Evolutionary conservation across 1,140 invertebrate genomes (phyloP).

Genomic region (Linepithema humile): DNA sequence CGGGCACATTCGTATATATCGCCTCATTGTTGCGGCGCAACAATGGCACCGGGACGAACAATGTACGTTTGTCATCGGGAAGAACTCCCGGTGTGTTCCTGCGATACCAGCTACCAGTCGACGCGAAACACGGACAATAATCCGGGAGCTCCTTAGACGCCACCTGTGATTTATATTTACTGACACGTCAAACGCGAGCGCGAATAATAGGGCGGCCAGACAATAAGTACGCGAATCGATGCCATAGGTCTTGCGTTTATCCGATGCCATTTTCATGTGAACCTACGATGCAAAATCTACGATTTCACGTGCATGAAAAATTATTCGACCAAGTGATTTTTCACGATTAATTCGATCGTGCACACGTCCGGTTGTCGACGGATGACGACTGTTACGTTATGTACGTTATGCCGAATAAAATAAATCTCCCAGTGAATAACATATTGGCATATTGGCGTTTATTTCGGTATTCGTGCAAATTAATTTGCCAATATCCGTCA

Average conservation of each 20-base stretch:
- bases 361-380: too few species aligned
- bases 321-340: too few species aligned
- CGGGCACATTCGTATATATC: constrained; percentile 46
- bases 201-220: constrained; percentile 31
- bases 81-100: constrained; percentile 45
- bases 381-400: too few species aligned
- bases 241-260: constrained; percentile 4
- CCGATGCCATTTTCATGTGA: neutral
- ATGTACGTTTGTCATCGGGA: constrained; percentile 54
- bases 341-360: neutral
- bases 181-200: constrained; percentile 42
- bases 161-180: constrained; percentile 48
- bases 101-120: neutral
- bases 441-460: neutral
- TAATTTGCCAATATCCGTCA: neutral
- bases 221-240: constrained; percentile 8
- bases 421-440: neutral
- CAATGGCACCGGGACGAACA: constrained; percentile 55
- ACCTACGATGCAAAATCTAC: neutral
- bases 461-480: neutral
- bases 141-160: constrained; percentile 52
- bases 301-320: neutral
- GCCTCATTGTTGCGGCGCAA: constrained; percentile 56
- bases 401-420: neutral
- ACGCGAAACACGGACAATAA: constrained; percentile 53